Evolutionary conservation across 2,888 invertebrate genomes (phyloP).

Genomic region (Drosophila greeni): DNA sequence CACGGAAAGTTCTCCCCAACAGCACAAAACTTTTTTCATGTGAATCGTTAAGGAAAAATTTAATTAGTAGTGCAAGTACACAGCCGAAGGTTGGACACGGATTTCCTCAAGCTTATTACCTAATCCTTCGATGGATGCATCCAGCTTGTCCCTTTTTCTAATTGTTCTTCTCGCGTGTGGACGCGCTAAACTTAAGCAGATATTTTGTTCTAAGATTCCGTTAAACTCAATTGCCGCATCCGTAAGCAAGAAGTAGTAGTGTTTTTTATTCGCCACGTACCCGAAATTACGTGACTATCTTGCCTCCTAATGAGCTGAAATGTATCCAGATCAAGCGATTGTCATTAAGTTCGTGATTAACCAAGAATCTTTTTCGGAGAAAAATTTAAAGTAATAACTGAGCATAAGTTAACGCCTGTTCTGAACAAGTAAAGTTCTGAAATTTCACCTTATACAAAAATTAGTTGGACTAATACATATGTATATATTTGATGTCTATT

Average conservation of each 20-base stretch:
- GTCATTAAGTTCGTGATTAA: slow-evolving; percentile 1
- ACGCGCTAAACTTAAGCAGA: neutral
- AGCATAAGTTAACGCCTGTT: neutral
- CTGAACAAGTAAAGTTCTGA: too few relatives aligned
- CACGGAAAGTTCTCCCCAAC: slow-evolving; percentile 49
- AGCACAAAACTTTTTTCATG: slow-evolving; percentile 53
- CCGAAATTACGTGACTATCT: slow-evolving; percentile 45
- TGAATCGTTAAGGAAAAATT: slow-evolving; percentile 48
- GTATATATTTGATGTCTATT: neutral
- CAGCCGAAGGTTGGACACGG: neutral
- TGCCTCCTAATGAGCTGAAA: slow-evolving; percentile 55
- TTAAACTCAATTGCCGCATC: slow-evolving; percentile 42
- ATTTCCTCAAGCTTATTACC: neutral
- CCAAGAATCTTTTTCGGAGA: too few relatives aligned
- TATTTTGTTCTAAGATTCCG: neutral
- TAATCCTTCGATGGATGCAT: slow-evolving; percentile 15
- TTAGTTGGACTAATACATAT: neutral
- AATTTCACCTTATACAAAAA: neutral
- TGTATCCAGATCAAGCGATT: slow-evolving; percentile 48
- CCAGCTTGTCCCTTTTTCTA: neutral
- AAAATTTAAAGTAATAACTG: too few relatives aligned
- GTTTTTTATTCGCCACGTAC: slow-evolving; percentile 1
- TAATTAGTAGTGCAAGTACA: slow-evolving; percentile 59
- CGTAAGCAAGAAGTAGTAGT: slow-evolving; percentile 36
- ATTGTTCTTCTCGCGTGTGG: neutral